Evolutionary conservation across 2,113 vertebrate genomes (phyloP).

Genomic region (Myrmecobius fasciatus): DNA sequence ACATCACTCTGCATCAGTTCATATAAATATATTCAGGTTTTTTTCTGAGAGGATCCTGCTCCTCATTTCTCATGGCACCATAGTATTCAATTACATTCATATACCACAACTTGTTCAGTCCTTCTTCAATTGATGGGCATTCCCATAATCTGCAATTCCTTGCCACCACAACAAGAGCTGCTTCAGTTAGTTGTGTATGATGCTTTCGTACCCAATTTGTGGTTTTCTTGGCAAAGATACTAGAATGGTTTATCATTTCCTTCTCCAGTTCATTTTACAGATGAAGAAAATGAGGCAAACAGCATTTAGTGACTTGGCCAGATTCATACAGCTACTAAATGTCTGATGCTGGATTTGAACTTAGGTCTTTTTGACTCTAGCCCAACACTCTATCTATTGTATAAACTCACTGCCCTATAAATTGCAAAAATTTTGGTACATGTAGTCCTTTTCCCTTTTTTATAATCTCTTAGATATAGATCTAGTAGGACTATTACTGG

Average conservation of each 20-base stretch:
- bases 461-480: not conserved
- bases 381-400: no score
- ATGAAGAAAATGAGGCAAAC: no score
- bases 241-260: no score
- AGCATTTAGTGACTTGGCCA: no score
- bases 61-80: not conserved
- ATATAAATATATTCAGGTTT: not conserved
- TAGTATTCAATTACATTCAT: not conserved
- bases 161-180: not conserved
- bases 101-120: no score
- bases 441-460: not conserved
- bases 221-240: no score
- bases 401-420: not conserved
- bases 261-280: no score
- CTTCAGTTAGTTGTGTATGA: no score
- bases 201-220: no score
- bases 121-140: not conserved
- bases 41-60: not conserved
- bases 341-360: no score
- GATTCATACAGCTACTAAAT: no score
- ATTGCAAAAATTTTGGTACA: not conserved
- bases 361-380: no score
- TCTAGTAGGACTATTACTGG: not conserved
- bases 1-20: not conserved
- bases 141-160: not conserved